Evolutionary conservation across 2,797 vertebrate species (phyloP).

Genomic region (Nyctibius grandis): DNA sequence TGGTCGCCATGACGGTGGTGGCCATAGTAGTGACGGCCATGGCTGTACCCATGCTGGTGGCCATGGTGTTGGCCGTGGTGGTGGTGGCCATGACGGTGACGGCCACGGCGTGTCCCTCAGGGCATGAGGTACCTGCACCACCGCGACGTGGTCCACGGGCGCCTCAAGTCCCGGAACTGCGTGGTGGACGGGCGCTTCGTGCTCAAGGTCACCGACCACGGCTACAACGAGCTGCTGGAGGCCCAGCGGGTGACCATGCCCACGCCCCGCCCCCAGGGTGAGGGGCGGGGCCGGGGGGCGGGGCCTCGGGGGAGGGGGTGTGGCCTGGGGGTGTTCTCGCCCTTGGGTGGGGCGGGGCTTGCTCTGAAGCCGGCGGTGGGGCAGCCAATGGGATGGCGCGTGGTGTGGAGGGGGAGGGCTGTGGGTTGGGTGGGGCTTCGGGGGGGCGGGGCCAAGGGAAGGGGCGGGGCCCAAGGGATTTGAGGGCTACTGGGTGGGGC

Average conservation of each 20-base stretch:
- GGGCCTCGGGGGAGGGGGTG: no score
- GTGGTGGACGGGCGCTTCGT: constrained; percentile 94
- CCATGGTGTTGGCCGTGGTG: no score
- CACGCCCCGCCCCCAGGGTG: constrained; percentile 78
- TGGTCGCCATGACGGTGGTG: not conserved
- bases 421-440: no score
- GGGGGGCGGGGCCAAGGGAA: no score
- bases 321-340: no score
- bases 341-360: not conserved
- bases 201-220: constrained; percentile 92
- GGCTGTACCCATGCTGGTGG: no score
- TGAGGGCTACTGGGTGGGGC: no score
- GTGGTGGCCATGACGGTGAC: no score
- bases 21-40: not conserved
- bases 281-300: not conserved
- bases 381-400: no score
- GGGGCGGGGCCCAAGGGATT: no score
- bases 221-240: constrained; percentile 81
- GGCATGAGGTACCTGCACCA: constrained; percentile 91
- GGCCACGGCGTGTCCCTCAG: constrained; percentile 46
- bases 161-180: constrained; percentile 93
- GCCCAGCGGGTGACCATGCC: constrained; percentile 69
- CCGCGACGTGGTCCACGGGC: constrained; percentile 82
- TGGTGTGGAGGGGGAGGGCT: no score
- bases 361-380: no score